Evolutionary conservation across 2,888 invertebrate species (phyloP).

Genomic region (Phalera bucephala): DNA sequence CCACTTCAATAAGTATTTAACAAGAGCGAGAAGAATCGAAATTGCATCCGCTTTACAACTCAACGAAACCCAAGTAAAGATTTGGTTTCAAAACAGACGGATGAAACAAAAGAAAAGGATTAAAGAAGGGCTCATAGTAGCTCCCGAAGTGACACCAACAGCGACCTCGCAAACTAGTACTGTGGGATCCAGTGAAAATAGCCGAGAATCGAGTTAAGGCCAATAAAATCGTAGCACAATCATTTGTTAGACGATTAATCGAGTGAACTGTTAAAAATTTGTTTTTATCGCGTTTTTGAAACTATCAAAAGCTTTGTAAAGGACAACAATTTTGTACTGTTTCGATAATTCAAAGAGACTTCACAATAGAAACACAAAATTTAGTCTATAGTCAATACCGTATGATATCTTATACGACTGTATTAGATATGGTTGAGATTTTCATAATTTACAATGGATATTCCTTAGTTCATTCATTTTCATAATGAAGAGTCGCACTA

Average conservation of each 20-base stretch:
- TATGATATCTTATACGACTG: too few relatives aligned
- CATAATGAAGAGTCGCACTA: background rate
- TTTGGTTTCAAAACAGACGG: slow-evolving; percentile 99
- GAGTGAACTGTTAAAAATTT: slow-evolving; percentile 18
- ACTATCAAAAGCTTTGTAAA: slow-evolving; percentile 11
- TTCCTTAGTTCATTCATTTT: too few relatives aligned
- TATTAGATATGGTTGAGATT: too few relatives aligned
- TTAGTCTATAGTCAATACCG: too few relatives aligned
- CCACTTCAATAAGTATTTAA: slow-evolving; percentile 99
- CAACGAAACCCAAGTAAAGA: slow-evolving; percentile 98
- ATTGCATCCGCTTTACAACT: slow-evolving; percentile 98
- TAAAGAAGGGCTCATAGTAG: slow-evolving; percentile 92
- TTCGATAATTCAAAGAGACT: too few relatives aligned
- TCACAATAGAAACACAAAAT: too few relatives aligned
- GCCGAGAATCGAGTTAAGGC: slow-evolving; percentile 86
- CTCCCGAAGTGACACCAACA: slow-evolving; percentile 77
- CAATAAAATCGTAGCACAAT: background rate
- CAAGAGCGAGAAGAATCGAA: slow-evolving; percentile 97
- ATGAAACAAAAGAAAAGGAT: slow-evolving; percentile 99
- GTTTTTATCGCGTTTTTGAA: slow-evolving; percentile 14
- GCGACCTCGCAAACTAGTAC: slow-evolving; percentile 60
- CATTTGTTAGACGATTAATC: slow-evolving; percentile 17
- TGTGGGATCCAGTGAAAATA: slow-evolving; percentile 86
- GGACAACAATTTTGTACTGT: background rate
- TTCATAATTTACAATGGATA: too few relatives aligned